phyloP scores from a whole-genome alignment of 2,113 vertebrate genomes.

The Odocoileus hemionus region DNA sequence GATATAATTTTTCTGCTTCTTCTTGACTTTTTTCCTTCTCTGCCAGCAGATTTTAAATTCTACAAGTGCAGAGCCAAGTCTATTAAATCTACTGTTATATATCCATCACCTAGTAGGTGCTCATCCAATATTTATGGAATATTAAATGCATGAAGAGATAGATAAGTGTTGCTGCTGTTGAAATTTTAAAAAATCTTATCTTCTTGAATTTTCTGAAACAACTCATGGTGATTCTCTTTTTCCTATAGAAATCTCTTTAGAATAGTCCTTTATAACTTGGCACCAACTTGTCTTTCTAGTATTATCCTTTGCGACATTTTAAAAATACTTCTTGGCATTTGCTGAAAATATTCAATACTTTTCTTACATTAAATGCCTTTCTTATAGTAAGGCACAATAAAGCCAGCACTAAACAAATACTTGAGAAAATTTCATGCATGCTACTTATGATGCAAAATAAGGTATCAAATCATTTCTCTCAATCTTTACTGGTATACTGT shows the following conservation, averaged over 20 bases:
- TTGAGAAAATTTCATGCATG: not conserved
- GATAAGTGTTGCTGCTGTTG: not conserved
- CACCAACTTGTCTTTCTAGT: not conserved
- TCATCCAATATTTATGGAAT: conserved; percentile 43
- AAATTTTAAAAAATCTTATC: not conserved
- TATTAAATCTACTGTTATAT: not conserved
- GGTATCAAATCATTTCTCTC: not conserved
- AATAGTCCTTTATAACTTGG: not conserved
- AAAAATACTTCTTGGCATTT: not conserved
- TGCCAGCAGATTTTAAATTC: not conserved
- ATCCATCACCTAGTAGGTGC: not conserved
- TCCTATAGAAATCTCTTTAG: not conserved
- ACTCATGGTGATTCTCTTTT: not conserved
- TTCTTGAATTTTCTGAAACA: conserved; percentile 8
- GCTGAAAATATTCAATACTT: not conserved
- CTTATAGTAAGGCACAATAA: not conserved
- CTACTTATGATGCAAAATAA: not conserved
- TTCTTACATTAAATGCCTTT: not conserved
- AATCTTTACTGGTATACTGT: not conserved
- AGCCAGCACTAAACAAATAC: not conserved
- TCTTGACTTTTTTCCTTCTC: not conserved
- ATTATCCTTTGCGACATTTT: not conserved
- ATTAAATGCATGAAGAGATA: not conserved
- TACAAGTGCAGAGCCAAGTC: not conserved
- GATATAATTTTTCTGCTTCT: not conserved